Evolutionary conservation across 1,140 invertebrate species (phyloP).

Genomic region (Hirudo medicinalis): DNA sequence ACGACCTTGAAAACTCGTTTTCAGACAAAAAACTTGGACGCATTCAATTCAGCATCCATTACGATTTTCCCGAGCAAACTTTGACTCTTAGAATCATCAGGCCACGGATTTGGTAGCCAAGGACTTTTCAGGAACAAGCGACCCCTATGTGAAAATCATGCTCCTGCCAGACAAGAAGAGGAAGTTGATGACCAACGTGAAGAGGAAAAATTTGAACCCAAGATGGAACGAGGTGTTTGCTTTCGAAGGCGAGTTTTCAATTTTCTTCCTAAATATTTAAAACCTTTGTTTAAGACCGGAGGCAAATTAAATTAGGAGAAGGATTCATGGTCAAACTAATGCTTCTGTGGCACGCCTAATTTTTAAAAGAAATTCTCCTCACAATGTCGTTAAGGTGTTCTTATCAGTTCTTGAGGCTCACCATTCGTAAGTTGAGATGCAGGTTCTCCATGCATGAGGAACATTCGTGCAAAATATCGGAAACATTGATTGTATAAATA

Average conservation of each 20-base stretch:
- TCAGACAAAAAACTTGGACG: slow-evolving; percentile 31
- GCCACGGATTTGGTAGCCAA: slow-evolving; percentile 13
- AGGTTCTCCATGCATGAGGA: too few relatives aligned
- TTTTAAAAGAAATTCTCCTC: too few relatives aligned
- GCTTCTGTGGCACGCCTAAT: too few relatives aligned
- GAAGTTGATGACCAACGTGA: slow-evolving; percentile 22
- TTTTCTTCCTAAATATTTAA: slow-evolving; percentile 1
- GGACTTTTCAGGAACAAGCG: slow-evolving; percentile 22
- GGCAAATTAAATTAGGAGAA: slow-evolving; percentile 11
- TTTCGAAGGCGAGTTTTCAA: slow-evolving; percentile 23
- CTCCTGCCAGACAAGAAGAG: slow-evolving; percentile 24
- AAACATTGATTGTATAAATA: too few relatives aligned
- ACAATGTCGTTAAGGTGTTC: background rate
- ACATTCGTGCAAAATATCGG: too few relatives aligned
- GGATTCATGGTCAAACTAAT: too few relatives aligned
- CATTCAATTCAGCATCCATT: slow-evolving; percentile 85
- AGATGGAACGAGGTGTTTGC: slow-evolving; percentile 25
- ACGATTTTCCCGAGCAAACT: slow-evolving; percentile 66
- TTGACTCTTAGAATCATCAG: slow-evolving; percentile 14
- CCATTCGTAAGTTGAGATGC: too few relatives aligned
- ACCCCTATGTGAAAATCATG: slow-evolving; percentile 25
- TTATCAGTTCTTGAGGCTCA: too few relatives aligned
- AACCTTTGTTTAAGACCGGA: background rate
- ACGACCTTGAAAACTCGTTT: too few relatives aligned
- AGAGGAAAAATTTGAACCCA: slow-evolving; percentile 24